Conservation (phyloP, 2,797 vertebrate species). For the Glyptemys insculpta region DNA sequence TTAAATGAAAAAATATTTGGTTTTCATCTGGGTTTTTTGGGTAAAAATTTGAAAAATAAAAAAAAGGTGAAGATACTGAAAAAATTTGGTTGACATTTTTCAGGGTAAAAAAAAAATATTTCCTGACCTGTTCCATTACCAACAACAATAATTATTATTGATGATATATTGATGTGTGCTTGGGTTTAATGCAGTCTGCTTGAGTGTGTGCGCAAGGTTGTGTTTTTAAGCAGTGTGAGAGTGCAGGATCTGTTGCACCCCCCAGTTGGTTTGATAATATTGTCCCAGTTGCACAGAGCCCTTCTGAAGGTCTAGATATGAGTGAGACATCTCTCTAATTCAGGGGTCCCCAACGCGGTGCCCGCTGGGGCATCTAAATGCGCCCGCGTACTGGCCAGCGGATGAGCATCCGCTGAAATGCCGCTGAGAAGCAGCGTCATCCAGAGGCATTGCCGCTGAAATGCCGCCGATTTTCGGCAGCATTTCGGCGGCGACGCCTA, state of each 20-base stretch:
- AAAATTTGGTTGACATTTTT: neutral
- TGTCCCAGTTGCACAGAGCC: neutral
- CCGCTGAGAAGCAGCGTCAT: too few species aligned
- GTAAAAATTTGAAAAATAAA: neutral
- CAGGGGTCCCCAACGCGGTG: too few species aligned
- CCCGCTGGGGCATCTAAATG: too few species aligned
- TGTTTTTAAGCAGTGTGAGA: neutral
- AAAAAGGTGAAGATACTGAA: neutral
- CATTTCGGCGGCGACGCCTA: too few species aligned
- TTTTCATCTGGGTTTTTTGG: neutral
- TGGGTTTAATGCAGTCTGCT: neutral
- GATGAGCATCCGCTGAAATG: too few species aligned
- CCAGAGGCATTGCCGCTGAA: too few species aligned
- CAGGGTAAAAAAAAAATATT: neutral
- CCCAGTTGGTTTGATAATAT: neutral
- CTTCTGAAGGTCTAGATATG: neutral
- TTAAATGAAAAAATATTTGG: neutral
- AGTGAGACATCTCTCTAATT: neutral
- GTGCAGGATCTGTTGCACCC: neutral
- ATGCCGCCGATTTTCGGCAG: too few species aligned
- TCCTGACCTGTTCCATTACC: neutral
- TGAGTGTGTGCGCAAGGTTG: neutral
- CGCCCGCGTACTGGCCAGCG: too few species aligned
- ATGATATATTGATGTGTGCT: neutral
- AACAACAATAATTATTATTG: neutral